phyloP scores from a whole-genome alignment of 2,113 vertebrate genomes.

The Pampusana beccarii region DNA sequence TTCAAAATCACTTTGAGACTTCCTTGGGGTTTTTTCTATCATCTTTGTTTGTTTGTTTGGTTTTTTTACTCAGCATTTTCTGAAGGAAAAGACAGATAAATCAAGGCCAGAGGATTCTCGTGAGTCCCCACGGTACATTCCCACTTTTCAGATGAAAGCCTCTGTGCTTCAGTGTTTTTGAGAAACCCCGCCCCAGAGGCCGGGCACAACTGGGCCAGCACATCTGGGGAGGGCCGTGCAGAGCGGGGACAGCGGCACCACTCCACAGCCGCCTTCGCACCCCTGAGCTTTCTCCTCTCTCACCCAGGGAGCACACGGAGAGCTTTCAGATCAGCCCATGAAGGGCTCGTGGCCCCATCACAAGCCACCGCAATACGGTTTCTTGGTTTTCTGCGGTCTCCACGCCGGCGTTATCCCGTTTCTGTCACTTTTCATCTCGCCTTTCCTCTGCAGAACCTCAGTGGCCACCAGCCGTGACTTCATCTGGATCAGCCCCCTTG shows the following conservation, averaged over 20 bases:
- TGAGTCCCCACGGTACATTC: not conserved
- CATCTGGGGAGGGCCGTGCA: accelerated
- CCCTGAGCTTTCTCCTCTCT: not conserved
- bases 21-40: not conserved
- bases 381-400: not conserved
- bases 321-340: not conserved
- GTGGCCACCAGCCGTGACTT: not conserved
- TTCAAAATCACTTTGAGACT: not conserved
- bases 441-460: not conserved
- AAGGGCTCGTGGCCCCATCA: not conserved
- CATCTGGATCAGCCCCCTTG: not conserved
- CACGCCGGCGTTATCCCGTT: not conserved
- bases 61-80: not conserved
- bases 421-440: not conserved
- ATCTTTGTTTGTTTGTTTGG: not conserved
- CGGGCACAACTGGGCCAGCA: not conserved
- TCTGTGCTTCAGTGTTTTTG: accelerated
- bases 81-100: not conserved
- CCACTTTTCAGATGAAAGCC: not conserved
- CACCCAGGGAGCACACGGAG: not conserved
- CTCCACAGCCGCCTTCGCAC: not conserved
- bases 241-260: accelerated
- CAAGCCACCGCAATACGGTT: not conserved
- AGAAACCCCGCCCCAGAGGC: accelerated
- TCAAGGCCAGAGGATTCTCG: not conserved